Base-by-base conservation (phyloP, 2,797 vertebrate species). In the Oophaga sylvatica region DNA sequence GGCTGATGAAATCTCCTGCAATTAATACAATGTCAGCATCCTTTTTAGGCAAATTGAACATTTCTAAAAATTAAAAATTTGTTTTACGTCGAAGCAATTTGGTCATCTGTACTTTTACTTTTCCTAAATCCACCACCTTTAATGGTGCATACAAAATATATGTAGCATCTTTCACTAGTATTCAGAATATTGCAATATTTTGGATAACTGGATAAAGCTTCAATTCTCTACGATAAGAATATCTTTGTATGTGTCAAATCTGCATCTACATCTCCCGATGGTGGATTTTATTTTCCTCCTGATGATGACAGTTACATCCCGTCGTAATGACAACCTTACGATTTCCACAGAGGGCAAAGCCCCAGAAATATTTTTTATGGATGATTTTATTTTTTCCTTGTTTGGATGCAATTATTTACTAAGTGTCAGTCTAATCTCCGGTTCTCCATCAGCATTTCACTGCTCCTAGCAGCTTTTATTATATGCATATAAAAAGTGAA, bases 401-500 rank as follows among this genome's bases (percentile, higher is more conserved):
- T 65, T 85, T 67, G 48, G 22, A 57, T 56, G 35, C 29, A n/a
- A 26, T 26, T 84, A 62, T 84, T 85, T 56, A 85, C 62, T 65
- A 73, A 83, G 57, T 56, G 62, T 85, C 59, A 68, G 17, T 78
- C 75, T 85, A 56, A 78, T 85, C 75, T 67, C 19, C 45, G 22
- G 17, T 41, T 67, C 78, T 85, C 45, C 75, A 68, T 85, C 62
- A 85, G 29, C 75, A 56, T 59, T 68, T 67, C n/a, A 10, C 31
- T 62, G 68, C 31, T 60, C 68, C 19, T 57, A 15, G 31, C 31
- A 29, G 60, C 56, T 22, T 45, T 73, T 75, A 70, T 71, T 86
- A 70, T 86, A 86, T 80, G 63, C 67, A 56, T 63, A 56, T 77
- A 81, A 70, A 70, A 87, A 83, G 70, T 60, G 81, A 79, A 91